phyloP scores from a whole-genome alignment of 2,113 vertebrate genomes.

The Lepisosteus oculatus region DNA sequence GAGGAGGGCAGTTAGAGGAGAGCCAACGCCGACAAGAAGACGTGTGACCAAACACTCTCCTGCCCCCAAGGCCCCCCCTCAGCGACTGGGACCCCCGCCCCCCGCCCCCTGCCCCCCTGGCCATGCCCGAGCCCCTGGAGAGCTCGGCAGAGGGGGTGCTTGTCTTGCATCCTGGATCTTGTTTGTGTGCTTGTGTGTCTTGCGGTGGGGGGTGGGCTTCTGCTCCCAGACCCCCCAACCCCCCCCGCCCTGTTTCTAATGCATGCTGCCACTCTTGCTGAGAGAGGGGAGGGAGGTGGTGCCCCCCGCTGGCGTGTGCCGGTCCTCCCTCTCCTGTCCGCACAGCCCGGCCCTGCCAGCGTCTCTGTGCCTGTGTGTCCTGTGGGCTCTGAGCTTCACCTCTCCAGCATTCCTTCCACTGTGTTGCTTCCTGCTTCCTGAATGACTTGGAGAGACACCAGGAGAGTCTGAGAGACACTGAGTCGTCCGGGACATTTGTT shows the following conservation, averaged over 20 bases:
- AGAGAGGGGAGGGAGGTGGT: background rate
- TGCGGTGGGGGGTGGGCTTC: background rate
- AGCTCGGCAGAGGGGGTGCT: no score
- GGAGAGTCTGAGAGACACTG: no score
- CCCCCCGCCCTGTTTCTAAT: background rate
- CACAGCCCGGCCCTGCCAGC: background rate
- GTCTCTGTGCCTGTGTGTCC: background rate
- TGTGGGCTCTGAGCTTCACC: background rate
- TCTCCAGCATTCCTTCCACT: no score
- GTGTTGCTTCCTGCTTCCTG: no score
- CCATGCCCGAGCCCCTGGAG: background rate
- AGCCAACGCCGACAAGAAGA: conserved; percentile 17
- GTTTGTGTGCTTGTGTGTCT: no score
- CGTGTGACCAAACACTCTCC: background rate
- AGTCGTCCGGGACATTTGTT: no score
- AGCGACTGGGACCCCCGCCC: background rate
- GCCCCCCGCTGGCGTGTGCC: no score
- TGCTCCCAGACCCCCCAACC: background rate
- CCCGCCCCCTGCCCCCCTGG: background rate
- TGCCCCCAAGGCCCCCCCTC: background rate
- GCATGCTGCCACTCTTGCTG: background rate
- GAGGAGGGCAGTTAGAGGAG: conserved; percentile 13
- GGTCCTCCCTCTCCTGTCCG: background rate
- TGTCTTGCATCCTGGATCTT: no score
- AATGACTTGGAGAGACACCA: no score